A percentile compares a stretch with the other conserved stretches of the same genome.
Conservation (phyloP, 2,113 vertebrate species). For the Desmodus rotundus region DNA sequence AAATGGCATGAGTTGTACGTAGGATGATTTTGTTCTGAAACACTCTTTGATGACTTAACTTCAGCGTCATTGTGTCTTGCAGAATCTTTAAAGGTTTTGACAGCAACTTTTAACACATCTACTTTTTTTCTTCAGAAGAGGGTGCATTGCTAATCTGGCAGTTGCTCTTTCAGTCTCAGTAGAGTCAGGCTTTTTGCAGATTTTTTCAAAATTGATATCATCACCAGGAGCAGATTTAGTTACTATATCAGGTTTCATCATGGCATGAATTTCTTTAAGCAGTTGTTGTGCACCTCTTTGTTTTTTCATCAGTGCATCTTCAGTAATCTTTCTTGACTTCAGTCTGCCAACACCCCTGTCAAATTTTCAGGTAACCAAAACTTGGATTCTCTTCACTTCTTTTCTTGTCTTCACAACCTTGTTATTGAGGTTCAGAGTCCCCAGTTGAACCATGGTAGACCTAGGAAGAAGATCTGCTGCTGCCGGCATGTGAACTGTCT, state of each 20-base stretch:
- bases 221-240: constrained; percentile 89
- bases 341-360: neutral
- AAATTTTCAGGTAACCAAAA: neutral
- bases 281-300: constrained; percentile 87
- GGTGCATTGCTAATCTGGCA: constrained; percentile 89
- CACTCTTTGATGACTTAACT: constrained; percentile 44
- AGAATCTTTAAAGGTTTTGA: constrained; percentile 90
- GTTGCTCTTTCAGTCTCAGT: constrained; percentile 85
- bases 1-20: constrained; percentile 24
- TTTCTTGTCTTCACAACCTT: neutral
- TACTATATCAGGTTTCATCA: constrained; percentile 90
- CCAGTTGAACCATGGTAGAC: neutral
- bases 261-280: constrained; percentile 90
- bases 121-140: constrained; percentile 88
- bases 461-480: neutral
- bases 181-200: constrained; percentile 79
- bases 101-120: constrained; percentile 85
- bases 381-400: neutral
- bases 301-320: constrained; percentile 86
- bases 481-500: neutral
- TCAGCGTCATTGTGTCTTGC: constrained; percentile 78
- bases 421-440: neutral
- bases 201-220: constrained; percentile 87
- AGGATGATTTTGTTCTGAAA: constrained; percentile 63
- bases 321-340: constrained; percentile 75